phyloP scores from a whole-genome alignment of 2,113 vertebrate species.

The Ibidorhyncha struthersii region DNA sequence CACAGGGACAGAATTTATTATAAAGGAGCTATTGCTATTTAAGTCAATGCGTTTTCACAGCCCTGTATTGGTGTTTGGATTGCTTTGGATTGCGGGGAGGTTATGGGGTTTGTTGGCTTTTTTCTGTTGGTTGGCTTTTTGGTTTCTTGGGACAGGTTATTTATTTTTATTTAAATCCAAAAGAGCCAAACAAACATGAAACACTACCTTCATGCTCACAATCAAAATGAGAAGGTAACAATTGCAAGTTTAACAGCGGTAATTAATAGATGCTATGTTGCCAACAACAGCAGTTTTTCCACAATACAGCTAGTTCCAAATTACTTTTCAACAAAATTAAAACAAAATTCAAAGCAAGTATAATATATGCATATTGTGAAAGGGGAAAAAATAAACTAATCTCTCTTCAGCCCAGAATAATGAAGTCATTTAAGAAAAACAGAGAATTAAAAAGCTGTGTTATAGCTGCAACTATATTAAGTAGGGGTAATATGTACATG shows the following conservation, averaged over 20 bases:
- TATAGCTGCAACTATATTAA: background rate
- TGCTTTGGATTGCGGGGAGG: background rate
- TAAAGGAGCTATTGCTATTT: background rate
- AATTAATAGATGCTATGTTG: background rate
- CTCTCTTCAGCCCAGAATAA: background rate
- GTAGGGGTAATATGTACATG: rapidly evolving
- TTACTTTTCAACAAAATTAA: background rate
- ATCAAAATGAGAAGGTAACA: background rate
- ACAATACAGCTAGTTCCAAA: background rate
- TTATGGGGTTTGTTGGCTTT: background rate
- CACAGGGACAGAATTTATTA: background rate
- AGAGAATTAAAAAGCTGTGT: background rate
- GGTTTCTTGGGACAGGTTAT: background rate
- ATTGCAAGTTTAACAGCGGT: background rate
- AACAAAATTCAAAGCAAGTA: background rate
- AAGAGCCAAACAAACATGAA: background rate
- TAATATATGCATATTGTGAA: background rate
- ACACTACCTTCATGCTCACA: background rate
- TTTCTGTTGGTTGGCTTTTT: background rate
- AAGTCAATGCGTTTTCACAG: background rate
- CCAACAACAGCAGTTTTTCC: background rate
- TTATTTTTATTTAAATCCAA: background rate
- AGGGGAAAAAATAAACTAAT: background rate
- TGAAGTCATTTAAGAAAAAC: background rate
- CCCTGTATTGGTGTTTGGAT: background rate